These are phyloP conservation scores for Trachops cirrhosus DNA, from an alignment of 2,797 vertebrate genomes.

Conservation along the genomic window DNA sequence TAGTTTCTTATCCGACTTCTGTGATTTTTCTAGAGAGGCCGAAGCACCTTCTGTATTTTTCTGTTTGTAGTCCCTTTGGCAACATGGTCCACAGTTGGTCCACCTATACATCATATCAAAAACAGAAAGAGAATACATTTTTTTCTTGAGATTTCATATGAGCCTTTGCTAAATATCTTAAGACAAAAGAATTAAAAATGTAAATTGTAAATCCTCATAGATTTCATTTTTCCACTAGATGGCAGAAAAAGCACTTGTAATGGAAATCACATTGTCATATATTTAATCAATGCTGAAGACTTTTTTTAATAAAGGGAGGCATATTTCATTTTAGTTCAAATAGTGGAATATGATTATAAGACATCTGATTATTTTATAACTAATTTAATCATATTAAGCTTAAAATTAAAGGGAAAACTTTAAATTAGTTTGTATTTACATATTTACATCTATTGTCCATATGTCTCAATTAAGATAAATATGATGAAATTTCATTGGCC, in stretches of 20 bases:
- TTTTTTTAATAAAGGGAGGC: slow-evolving; percentile 71
- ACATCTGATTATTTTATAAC: slow-evolving; percentile 54
- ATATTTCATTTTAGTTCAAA: slow-evolving; percentile 73
- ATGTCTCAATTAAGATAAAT: slow-evolving; percentile 16
- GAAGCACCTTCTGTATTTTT: background rate
- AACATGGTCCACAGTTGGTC: background rate
- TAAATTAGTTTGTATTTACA: slow-evolving; percentile 54
- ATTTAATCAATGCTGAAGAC: slow-evolving; percentile 61
- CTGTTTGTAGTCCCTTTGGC: background rate
- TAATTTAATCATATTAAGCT: slow-evolving; percentile 61
- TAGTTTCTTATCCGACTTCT: background rate
- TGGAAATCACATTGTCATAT: background rate
- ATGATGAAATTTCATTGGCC: background rate
- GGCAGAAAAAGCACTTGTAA: slow-evolving; percentile 84
- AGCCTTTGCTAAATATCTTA: slow-evolving; percentile 8
- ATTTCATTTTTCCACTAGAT: slow-evolving; percentile 83
- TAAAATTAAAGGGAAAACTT: slow-evolving; percentile 71
- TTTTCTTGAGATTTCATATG: slow-evolving; percentile 39
- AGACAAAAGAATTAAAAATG: slow-evolving; percentile 47
- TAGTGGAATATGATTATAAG: slow-evolving; percentile 69
- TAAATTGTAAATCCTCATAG: slow-evolving; percentile 31
- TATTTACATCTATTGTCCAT: background rate
- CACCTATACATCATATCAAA: background rate
- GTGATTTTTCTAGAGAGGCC: background rate
- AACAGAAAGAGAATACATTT: background rate